Percentiles rank a stretch among this genome's conserved stretches.
Conservation (phyloP, 2,113 vertebrate genomes). For the Manacus vitellinus region DNA sequence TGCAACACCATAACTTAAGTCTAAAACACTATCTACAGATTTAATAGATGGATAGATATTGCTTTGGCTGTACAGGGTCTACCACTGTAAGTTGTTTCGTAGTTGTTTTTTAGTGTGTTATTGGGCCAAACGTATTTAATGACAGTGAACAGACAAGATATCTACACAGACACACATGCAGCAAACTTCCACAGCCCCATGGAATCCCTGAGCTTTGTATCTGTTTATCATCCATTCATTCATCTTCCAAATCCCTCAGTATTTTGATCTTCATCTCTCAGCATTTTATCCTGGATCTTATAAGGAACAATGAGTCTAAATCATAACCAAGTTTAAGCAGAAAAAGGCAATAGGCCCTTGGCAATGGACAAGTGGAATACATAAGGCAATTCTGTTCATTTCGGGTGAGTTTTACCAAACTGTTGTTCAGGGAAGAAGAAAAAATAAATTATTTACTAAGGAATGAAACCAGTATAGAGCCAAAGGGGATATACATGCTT, state of each 20-base stretch:
- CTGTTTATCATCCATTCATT: neutral
- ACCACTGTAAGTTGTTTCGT: neutral
- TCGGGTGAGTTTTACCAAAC: neutral
- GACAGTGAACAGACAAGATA: neutral
- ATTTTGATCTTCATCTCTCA: neutral
- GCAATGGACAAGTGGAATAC: neutral
- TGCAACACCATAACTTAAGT: slow-evolving; percentile 58
- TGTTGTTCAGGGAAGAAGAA: neutral
- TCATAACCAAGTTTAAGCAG: neutral
- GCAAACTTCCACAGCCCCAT: neutral
- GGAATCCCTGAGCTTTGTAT: neutral
- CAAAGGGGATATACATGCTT: neutral
- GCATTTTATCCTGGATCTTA: neutral
- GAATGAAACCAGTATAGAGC: neutral
- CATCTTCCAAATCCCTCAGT: neutral
- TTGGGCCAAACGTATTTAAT: neutral
- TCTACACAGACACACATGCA: neutral
- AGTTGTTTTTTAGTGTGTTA: neutral
- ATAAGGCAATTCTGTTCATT: neutral
- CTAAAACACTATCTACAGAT: slow-evolving; percentile 38
- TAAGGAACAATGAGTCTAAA: neutral
- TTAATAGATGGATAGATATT: slow-evolving; percentile 32
- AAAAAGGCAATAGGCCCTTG: neutral
- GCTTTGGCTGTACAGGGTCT: neutral
- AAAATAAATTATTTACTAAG: neutral